A percentile compares a stretch with the other conserved stretches of the same genome.
These are phyloP conservation scores for Gobius niger DNA, from an alignment of 2,113 vertebrate species.

Conservation along the genomic window DNA sequence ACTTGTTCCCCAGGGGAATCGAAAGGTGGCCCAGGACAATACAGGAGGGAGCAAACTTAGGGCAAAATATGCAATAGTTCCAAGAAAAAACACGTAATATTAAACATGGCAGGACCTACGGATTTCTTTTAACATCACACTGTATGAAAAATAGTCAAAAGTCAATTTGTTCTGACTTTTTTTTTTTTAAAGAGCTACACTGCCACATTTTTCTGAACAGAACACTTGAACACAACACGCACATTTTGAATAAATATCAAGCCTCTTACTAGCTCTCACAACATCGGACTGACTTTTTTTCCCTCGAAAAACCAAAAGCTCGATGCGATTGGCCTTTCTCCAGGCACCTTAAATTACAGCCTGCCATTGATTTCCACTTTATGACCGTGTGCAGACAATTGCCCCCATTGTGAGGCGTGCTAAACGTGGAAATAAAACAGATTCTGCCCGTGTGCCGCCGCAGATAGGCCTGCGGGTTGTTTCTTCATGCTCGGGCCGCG, in stretches of 20 bases:
- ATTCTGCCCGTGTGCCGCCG: constrained; percentile 36
- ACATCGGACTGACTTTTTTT: constrained; percentile 8
- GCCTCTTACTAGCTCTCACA: constrained; percentile 9
- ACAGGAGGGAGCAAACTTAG: no score
- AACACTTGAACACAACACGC: no score
- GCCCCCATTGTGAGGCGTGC: constrained; percentile 47
- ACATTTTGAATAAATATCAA: not conserved
- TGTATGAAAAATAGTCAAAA: no score
- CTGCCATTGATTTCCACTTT: constrained; percentile 67
- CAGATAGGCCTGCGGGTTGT: constrained; percentile 52
- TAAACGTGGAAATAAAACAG: constrained; percentile 61
- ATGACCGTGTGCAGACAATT: constrained; percentile 47
- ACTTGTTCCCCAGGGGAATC: no score
- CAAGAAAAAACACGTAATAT: no score
- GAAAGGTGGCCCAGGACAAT: no score
- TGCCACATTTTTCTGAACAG: no score
- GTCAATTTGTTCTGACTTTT: no score
- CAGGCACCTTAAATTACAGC: constrained; percentile 50
- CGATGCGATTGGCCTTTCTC: constrained; percentile 52
- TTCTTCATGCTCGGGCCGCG: constrained; percentile 43
- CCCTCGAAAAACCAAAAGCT: constrained; percentile 35
- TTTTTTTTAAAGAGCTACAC: no score
- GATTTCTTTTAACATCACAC: no score
- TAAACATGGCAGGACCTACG: no score
- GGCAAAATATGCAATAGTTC: no score